These are phyloP conservation scores for Romanogobio albipinnatus DNA, from an alignment of 2,113 vertebrate genomes.

Conservation along the genomic window DNA sequence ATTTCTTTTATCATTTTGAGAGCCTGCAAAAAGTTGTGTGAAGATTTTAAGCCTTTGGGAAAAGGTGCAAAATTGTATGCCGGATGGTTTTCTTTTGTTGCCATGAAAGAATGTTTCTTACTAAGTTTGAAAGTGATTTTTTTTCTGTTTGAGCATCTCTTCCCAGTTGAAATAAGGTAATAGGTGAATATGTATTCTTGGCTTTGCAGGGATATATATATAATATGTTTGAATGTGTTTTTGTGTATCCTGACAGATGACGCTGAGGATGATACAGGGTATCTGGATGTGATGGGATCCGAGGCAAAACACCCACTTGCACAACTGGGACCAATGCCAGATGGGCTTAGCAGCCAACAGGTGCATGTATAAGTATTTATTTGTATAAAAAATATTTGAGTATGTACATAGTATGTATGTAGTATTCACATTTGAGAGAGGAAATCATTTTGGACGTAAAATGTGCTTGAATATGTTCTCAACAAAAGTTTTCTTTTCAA, in stretches of 20 bases:
- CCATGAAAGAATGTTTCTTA: conserved; percentile 12
- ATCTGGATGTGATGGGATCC: conserved; percentile 86
- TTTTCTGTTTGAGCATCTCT: background rate
- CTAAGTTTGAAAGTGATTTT: conserved; percentile 5
- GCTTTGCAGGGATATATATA: background rate
- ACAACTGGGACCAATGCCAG: conserved; percentile 89
- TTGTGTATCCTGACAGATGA: conserved; percentile 78
- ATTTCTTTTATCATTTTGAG: conserved; percentile 37
- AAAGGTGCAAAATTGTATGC: conserved; percentile 23
- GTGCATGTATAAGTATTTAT: conserved; percentile 67
- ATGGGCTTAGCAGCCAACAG: conserved; percentile 91
- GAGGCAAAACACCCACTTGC: conserved; percentile 87
- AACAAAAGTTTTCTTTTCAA: conserved; percentile 10
- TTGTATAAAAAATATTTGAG: background rate
- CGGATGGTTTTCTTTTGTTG: conserved; percentile 25
- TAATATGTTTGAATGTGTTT: conserved; percentile 7
- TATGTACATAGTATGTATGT: background rate
- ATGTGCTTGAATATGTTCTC: background rate
- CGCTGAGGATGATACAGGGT: conserved; percentile 88
- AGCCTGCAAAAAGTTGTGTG: conserved; percentile 32
- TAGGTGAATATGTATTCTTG: background rate
- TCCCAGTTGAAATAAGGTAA: background rate
- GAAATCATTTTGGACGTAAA: background rate
- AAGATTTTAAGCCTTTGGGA: conserved; percentile 26
- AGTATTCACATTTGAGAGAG: background rate